Conservation (phyloP, 2,888 invertebrate species). For the Lasioglossum malachurum region DNA sequence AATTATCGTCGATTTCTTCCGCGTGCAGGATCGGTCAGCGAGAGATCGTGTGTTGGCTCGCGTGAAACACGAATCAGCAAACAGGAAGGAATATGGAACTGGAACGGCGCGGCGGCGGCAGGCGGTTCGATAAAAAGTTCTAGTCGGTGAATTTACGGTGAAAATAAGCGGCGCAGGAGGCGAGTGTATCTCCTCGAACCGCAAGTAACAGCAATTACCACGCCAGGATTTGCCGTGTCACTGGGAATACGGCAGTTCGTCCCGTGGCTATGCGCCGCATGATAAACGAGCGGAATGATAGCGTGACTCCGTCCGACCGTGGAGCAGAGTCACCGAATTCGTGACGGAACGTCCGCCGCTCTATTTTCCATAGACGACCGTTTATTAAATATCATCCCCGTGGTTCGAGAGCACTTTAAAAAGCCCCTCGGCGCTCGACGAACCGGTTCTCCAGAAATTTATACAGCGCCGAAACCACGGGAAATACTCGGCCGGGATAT, state of each 20-base stretch:
- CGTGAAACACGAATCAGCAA: constrained; percentile 9
- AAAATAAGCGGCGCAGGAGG: constrained; percentile 26
- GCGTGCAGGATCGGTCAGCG: neutral
- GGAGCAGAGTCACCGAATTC: constrained; percentile 27
- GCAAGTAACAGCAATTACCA: constrained; percentile 58
- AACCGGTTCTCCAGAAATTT: constrained; percentile 2
- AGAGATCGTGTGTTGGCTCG: neutral
- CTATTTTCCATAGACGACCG: constrained; percentile 36
- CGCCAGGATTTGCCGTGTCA: constrained; percentile 52
- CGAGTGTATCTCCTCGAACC: constrained; percentile 29
- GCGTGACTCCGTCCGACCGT: constrained; percentile 45
- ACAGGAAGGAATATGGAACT: neutral
- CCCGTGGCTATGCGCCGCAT: constrained; percentile 31
- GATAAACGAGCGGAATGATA: constrained; percentile 62
- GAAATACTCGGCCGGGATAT: neutral
- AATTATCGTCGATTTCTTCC: constrained; percentile 22
- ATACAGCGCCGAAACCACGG: neutral
- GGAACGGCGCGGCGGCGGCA: neutral
- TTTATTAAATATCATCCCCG: constrained; percentile 25
- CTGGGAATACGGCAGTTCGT: constrained; percentile 34
- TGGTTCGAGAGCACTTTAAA: neutral
- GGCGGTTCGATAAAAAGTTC: constrained; percentile 30
- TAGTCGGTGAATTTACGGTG: constrained; percentile 36
- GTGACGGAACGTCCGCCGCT: constrained; percentile 1
- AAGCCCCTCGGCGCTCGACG: neutral